Evolutionary conservation across 2,113 vertebrate genomes (phyloP).

Genomic region (Paracyprichromis sp.): DNA sequence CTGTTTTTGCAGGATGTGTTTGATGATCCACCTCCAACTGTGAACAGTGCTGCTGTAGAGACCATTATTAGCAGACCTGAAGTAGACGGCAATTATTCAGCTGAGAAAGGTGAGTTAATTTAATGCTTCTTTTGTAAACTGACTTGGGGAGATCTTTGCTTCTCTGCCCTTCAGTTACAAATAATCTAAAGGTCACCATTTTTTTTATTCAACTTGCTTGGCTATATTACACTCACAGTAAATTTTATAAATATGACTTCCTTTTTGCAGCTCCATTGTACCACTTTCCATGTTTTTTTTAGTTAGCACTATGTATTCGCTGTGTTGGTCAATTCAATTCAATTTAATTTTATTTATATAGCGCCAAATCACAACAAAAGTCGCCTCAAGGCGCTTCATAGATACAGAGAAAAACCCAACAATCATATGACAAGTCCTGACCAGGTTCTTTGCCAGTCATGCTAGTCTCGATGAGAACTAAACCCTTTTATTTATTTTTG

Average conservation of each 20-base stretch:
- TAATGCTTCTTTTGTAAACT: not conserved
- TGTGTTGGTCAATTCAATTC: not conserved
- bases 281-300: not conserved
- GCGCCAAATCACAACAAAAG: no score
- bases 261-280: not conserved
- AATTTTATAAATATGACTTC: not conserved
- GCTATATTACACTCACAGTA: not conserved
- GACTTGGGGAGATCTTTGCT: not conserved
- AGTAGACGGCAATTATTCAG: conserved; percentile 68
- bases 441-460: not conserved
- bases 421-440: not conserved
- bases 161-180: not conserved
- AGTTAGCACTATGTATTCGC: not conserved
- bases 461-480: not conserved
- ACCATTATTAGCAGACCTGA: conserved; percentile 67
- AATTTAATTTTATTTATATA: no score
- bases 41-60: conserved; percentile 73
- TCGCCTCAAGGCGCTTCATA: no score
- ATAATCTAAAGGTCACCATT: not conserved
- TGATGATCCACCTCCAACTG: conserved; percentile 70
- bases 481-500: not conserved
- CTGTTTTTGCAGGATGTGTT: conserved; percentile 70
- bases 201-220: not conserved
- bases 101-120: conserved; percentile 66
- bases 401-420: no score